Conservation (phyloP, 2,888 invertebrate genomes). For the Trisateles emortualis region DNA sequence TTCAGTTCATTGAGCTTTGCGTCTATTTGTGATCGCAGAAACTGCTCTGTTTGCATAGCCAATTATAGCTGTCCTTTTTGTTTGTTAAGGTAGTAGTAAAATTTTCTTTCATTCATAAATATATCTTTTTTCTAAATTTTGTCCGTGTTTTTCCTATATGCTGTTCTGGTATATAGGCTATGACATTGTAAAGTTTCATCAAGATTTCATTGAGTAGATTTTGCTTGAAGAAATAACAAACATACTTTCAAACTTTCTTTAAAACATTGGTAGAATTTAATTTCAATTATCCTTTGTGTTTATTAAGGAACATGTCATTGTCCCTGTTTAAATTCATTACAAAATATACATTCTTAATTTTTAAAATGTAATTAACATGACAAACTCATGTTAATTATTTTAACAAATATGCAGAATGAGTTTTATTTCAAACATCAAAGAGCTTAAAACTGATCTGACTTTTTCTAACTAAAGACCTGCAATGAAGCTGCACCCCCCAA, state of each 20-base stretch:
- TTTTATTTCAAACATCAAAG: constrained; percentile 58
- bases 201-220: no score
- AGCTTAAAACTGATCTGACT: constrained; percentile 42
- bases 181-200: no score
- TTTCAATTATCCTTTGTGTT: no score
- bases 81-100: background rate
- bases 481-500: constrained; percentile 58
- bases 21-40: constrained; percentile 73
- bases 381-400: background rate
- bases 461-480: constrained; percentile 60
- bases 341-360: no score
- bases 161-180: no score
- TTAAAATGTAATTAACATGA: no score
- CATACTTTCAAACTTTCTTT: no score
- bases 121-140: background rate
- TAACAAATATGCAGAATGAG: background rate
- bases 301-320: no score
- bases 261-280: no score
- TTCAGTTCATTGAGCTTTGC: constrained; percentile 73
- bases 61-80: constrained; percentile 27
- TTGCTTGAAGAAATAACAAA: no score
- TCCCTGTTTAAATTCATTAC: no score
- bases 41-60: constrained; percentile 36
- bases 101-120: background rate
- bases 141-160: no score